phyloP scores from a whole-genome alignment of 37 sponge, comb jelly and placozoan genomes.

The Bolinopsis microptera region DNA sequence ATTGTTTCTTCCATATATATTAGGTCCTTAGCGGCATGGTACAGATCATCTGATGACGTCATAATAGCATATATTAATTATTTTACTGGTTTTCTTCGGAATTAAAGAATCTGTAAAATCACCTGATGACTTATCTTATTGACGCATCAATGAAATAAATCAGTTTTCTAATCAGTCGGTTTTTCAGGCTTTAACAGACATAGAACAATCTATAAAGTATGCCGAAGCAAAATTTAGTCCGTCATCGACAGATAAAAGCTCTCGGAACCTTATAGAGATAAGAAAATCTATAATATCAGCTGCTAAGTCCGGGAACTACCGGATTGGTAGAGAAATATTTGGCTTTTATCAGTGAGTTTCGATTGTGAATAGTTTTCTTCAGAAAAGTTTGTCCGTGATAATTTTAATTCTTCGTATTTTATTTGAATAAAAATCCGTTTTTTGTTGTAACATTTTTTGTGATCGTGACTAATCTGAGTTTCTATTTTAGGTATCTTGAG shows the following conservation, averaged over 20 bases:
- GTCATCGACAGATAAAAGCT: background rate
- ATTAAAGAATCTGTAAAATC: no score
- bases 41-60: no score
- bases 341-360: background rate
- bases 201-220: slow-evolving; percentile 16
- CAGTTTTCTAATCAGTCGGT: background rate
- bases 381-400: no score
- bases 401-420: no score
- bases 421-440: no score
- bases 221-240: background rate
- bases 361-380: background rate
- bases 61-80: no score
- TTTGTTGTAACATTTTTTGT: no score
- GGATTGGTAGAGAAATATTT: slow-evolving; percentile 27
- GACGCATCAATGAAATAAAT: no score
- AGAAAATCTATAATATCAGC: background rate
- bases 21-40: no score
- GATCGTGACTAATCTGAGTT: background rate
- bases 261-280: background rate
- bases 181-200: background rate
- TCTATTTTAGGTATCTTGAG: background rate
- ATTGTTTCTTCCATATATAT: no score
- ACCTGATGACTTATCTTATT: no score
- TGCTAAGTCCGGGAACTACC: slow-evolving; percentile 19
- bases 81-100: no score